Evolutionary conservation across 2,797 vertebrate genomes (phyloP), one percentile per base, ranked within the genome.

Genomic region (Moxostoma hubbsi): DNA sequence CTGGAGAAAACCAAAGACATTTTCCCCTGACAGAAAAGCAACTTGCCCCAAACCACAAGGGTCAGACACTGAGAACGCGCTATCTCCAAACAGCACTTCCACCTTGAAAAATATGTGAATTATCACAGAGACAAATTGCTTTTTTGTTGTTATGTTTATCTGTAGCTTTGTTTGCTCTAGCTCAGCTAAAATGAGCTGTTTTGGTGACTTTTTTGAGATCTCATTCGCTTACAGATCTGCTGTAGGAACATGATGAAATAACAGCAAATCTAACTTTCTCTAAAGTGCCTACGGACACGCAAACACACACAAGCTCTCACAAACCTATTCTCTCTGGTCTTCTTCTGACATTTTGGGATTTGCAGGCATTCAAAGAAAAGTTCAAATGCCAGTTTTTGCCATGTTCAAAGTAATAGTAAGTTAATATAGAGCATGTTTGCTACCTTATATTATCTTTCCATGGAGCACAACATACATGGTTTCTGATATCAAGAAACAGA

Each of bases 1-100:
- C 73, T 79, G 82, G 81, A 87, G 80, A 85, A 87, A 76, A 88
- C 87, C 84, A 86, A 89, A 90, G 80, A 91, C 80, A 88, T 89
- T 55, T 18, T 62, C 15, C 57, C 73, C 71, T 50, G 51, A 54
- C 76, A 82, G 51, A 69, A 47, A 10, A 45, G 50, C 51, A 43
- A 54, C 82, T 80, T 24, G 83, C 80, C 83, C 74, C 66, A 67
- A 80, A 82, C 68, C 77, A 77, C 6, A 36, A 64, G 50, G 65
- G 64, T 71, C 64, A 70, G 50, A 43, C 43, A 53, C 54, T 36
- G 66, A 72, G 62, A 18, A 24, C 10, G 64, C 83, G 63, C 13
- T 85, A 85, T 85, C 83, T 80, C 54, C 66, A 51, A 70, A 64
- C 49, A 18, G 59, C 83, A 82, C 82, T 53, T 61, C 77, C 54